Conservation (phyloP, 2,797 vertebrate species). For the Enteromius thamalakanensis region DNA sequence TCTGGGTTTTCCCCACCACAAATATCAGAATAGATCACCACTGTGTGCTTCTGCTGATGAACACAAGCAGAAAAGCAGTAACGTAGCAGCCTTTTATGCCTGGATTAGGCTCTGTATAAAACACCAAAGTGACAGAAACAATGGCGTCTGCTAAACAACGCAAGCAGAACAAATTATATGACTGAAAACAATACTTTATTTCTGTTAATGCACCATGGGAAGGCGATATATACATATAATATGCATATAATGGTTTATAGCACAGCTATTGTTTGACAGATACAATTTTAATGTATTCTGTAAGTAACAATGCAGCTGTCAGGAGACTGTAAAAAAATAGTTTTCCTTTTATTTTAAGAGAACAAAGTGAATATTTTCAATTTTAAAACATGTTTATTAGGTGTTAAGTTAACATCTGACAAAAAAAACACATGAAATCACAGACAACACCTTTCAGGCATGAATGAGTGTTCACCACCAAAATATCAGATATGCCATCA, state of each 20-base stretch:
- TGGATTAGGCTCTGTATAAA: not conserved
- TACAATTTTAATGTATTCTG: not conserved
- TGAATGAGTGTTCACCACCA: too few species aligned
- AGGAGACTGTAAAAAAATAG: not conserved
- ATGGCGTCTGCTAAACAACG: constrained; percentile 24
- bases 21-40: constrained; percentile 4
- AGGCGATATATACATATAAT: constrained; percentile 12
- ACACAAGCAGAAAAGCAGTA: not conserved
- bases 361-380: not conserved
- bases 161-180: constrained; percentile 26
- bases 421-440: not conserved
- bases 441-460: too few species aligned
- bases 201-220: not conserved
- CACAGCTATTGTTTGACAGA: constrained; percentile 19
- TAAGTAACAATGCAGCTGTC: not conserved
- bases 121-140: not conserved
- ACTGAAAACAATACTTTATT: constrained; percentile 46
- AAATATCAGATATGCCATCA: not conserved
- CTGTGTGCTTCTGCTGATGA: not conserved
- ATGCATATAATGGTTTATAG: not conserved
- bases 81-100: not conserved
- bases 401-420: not conserved
- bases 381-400: not conserved
- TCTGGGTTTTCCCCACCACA: constrained; percentile 26
- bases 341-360: not conserved